Conservation (phyloP, 2,797 vertebrate genomes). For the Labeo calbasu region DNA sequence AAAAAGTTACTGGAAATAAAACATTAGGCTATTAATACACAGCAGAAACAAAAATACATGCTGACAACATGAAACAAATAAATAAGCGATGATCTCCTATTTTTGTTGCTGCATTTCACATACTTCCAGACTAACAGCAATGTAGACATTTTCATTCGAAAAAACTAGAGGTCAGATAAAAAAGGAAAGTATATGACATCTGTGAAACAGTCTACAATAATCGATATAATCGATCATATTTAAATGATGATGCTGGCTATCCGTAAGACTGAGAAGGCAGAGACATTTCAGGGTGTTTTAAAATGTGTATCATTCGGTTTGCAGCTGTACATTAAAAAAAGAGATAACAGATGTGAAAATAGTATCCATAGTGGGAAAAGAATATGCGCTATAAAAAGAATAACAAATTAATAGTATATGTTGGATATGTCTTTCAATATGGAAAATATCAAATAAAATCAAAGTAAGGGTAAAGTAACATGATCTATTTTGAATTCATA, state of each 20-base stretch:
- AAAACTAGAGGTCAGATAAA: neutral
- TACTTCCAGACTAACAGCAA: neutral
- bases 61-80: neutral
- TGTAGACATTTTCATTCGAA: neutral
- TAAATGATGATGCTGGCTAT: constrained; percentile 5
- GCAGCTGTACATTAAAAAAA: neutral
- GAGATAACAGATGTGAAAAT: neutral
- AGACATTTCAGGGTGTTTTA: neutral
- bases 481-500: neutral
- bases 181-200: constrained; percentile 30
- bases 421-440: neutral
- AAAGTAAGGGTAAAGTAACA: neutral
- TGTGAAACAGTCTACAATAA: constrained; percentile 29
- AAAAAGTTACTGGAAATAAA: neutral
- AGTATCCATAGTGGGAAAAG: neutral
- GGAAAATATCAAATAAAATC: neutral
- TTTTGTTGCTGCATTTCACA: neutral
- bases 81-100: neutral
- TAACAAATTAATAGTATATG: neutral
- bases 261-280: neutral
- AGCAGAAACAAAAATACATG: neutral
- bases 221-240: constrained; percentile 35
- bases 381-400: neutral
- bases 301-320: neutral
- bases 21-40: neutral